phyloP scores from a whole-genome alignment of 2,797 vertebrate species.

The Avahi laniger region DNA sequence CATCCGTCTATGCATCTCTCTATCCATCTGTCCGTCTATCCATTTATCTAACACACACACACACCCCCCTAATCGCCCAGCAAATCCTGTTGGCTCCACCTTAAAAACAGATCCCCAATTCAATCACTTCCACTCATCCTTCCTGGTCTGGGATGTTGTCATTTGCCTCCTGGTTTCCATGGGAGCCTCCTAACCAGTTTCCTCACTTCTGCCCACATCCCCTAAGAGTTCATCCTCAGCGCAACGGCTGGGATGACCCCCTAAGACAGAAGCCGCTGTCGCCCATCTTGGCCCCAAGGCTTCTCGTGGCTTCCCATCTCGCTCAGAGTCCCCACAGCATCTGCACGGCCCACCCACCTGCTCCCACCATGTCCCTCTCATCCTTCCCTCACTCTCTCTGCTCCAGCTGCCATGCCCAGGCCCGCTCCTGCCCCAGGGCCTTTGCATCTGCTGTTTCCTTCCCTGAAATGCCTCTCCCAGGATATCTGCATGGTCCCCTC shows the following conservation, averaged over 20 bases:
- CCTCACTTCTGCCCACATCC: background rate
- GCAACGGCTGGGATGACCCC: background rate
- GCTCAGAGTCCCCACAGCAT: background rate
- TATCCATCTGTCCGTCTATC: background rate
- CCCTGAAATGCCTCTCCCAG: background rate
- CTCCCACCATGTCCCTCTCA: background rate
- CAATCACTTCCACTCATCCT: no score
- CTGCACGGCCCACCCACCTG: accelerated
- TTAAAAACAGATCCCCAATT: background rate
- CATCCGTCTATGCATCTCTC: background rate
- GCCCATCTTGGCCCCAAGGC: background rate
- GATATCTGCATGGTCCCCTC: background rate
- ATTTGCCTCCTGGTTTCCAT: background rate
- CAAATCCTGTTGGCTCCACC: background rate
- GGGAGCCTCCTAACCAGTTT: background rate
- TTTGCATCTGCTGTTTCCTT: background rate
- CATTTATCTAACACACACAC: background rate
- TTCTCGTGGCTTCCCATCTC: accelerated
- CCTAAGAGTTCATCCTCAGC: background rate
- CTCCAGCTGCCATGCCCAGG: background rate
- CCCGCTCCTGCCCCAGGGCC: no score
- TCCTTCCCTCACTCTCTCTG: background rate
- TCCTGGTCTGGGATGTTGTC: background rate
- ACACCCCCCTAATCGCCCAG: background rate
- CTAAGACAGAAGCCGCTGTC: background rate